Percentiles rank a stretch among this genome's conserved stretches.
Evolutionary conservation across 35 echinoderm and acorn worm genomes (phyloP).

Genomic region (Amphiura filiformis): DNA sequence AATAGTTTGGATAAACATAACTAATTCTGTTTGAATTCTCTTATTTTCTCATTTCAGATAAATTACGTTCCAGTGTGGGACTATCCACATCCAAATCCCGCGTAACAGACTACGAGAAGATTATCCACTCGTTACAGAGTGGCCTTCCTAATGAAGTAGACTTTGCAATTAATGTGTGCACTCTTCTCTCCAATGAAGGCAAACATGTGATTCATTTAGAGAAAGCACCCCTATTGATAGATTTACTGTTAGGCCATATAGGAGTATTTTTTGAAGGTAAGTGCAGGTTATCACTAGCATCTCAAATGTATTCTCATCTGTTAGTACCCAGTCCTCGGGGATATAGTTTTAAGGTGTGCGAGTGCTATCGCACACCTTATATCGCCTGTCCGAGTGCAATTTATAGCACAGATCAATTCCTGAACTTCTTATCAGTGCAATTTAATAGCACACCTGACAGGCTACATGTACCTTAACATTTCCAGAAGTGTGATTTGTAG

Average conservation of each 20-base stretch:
- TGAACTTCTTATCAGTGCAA: too few relatives aligned
- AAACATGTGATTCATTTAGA: constrained; percentile 84
- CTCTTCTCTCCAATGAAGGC: constrained; percentile 93
- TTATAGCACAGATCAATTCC: too few relatives aligned
- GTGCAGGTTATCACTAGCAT: background rate
- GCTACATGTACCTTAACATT: too few relatives aligned
- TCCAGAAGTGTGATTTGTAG: too few relatives aligned
- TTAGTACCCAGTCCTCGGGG: too few relatives aligned
- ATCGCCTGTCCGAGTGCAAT: too few relatives aligned
- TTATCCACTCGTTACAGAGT: constrained; percentile 72
- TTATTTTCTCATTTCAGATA: constrained; percentile 34
- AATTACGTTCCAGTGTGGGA: constrained; percentile 36
- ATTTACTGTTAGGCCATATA: constrained; percentile 83
- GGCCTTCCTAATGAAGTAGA: constrained; percentile 98
- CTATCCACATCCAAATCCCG: constrained; percentile 42
- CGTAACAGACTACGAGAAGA: constrained; percentile 86
- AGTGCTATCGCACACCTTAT: background rate
- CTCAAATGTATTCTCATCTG: too few relatives aligned
- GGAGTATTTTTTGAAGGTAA: constrained; percentile 94
- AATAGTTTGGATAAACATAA: too few relatives aligned
- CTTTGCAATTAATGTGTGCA: constrained; percentile 98
- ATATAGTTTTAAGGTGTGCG: too few relatives aligned
- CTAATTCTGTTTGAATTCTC: background rate
- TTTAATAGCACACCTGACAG: too few relatives aligned
- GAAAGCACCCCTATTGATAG: constrained; percentile 64